phyloP scores from a whole-genome alignment of 1,140 invertebrate genomes.

The Euura lappo region DNA sequence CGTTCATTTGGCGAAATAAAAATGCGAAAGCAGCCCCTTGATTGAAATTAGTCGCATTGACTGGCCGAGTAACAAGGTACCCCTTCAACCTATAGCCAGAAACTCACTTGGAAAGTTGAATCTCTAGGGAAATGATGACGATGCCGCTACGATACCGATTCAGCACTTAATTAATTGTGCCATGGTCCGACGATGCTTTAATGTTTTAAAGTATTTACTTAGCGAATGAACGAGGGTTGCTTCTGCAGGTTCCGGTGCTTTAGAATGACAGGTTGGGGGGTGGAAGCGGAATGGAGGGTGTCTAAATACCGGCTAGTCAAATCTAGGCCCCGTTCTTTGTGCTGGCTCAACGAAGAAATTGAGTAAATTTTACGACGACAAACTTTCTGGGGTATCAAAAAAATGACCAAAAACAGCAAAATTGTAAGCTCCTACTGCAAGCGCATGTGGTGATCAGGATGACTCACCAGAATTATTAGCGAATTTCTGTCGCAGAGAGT shows the following conservation, averaged over 20 bases:
- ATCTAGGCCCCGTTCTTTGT: not conserved
- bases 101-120: not conserved
- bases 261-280: not conserved
- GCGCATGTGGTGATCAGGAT: not conserved
- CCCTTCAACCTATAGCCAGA: not conserved
- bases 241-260: not conserved
- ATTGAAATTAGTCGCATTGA: not conserved
- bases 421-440: not conserved
- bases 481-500: conserved; percentile 55
- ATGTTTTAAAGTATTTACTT: conserved; percentile 7
- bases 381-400: conserved; percentile 1
- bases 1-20: not conserved
- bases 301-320: not conserved
- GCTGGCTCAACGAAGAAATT: too few species aligned
- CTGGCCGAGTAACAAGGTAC: not conserved
- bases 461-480: conserved; percentile 57
- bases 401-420: not conserved
- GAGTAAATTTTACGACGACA: not conserved
- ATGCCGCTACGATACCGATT: not conserved
- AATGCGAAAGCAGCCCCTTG: not conserved
- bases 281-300: not conserved
- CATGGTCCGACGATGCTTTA: conserved; percentile 20
- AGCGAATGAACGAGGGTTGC: conserved; percentile 3
- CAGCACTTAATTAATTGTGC: conserved; percentile 25
- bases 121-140: not conserved